Evolutionary conservation across 2,113 vertebrate species (phyloP), one percentile per base, ranked within the genome.

Genomic region (Mormyrus iriodes): DNA sequence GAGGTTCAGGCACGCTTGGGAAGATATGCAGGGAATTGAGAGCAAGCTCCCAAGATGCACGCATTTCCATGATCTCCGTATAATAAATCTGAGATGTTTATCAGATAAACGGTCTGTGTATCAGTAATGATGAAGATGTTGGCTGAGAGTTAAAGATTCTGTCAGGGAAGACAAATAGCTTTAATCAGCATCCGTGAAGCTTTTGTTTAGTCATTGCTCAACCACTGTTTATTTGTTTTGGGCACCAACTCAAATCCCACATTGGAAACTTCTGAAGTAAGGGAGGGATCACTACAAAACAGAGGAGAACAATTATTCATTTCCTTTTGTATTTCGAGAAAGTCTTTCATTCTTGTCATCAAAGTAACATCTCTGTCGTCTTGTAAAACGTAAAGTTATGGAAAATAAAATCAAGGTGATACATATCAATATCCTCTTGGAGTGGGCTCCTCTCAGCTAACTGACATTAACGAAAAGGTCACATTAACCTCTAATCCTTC

Each of bases 141-240:
- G 53, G 53, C 73, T 44, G 49, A 42, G 17, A 88, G 65, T 76
- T 79, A 13, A 46, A 42, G 35, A 58, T 21, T 49, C 19, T 35
- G 46, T 52, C 88, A 88, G 35, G 44, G 48, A 49, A 88, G 19
- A 76, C 17, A 55, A 52, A 27, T 69, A 52, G 21, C 55, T 51
- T 55, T 46, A 24, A 24, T 53, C 73, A 55, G n/a, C 9, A 52
- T 84, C n/a, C 52, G 84, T 89, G 19, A 44, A 24, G 1, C 15
- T 24, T 89, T 51, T 89, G 24, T 85, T 89, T 89, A 53, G 48
- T 44, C 76, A 42, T 52, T 61, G 76, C 52, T 48, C 53, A 24
- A 51, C 52, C 24, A 3, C 52, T 85, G 52, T 89, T 83, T 55
- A 76, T 58, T 89, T 58, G 76, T 89, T 61, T 89, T 79, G 24